Evolutionary conservation across 1,140 invertebrate species (phyloP), one percentile per base, ranked within the genome.

Genomic region (Drosophila sulfurigaster): DNA sequence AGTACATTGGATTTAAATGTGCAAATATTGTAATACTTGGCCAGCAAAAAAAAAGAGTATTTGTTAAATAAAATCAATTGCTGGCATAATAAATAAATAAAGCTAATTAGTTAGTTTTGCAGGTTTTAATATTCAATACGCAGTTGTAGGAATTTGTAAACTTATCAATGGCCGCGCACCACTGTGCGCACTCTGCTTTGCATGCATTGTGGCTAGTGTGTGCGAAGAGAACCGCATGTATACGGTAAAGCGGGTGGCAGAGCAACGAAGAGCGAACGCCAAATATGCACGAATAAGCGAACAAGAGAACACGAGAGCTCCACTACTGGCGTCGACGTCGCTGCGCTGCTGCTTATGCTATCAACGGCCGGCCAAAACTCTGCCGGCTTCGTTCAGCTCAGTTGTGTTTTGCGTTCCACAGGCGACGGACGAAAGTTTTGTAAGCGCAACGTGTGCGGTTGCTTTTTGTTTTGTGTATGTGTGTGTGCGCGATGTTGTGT

Each of bases 371-470:
- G 51, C 32, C 59, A 38, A 25, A 25, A 38, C 35, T 38, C 38
- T 43, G 73, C 67, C 67, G 73, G 73, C 73, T 54, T 70, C 58
- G 58, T 69, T 58, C 20, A 7, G 71, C 66, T 75, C 73, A 75
- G 73, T 75, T 71, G 60, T 76, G 49, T 66, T 76, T 76, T 76
- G 69, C 62, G 74, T 76, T 76, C 74, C 74, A 72, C 68, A 76
- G 56, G 48, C 74, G 74, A 72, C 74, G 62, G 74, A 76, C 74
- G 74, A 64, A 76, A 72, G 45, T 76, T 76, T 72, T 72, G 74
- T 65, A 66, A 76, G 74, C 68, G 68, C 59, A 45, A 8, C 60
- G 49, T 32, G 66, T 46, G 56, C 62, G 60, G 67, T 75, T 58
- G 16, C 35, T 43, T 35, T 58, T 57, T 45, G 48, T 35, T 20